These are phyloP conservation scores for Tetranychus truncatus DNA, from an alignment of 2,888 invertebrate genomes.

Conservation along the genomic window DNA sequence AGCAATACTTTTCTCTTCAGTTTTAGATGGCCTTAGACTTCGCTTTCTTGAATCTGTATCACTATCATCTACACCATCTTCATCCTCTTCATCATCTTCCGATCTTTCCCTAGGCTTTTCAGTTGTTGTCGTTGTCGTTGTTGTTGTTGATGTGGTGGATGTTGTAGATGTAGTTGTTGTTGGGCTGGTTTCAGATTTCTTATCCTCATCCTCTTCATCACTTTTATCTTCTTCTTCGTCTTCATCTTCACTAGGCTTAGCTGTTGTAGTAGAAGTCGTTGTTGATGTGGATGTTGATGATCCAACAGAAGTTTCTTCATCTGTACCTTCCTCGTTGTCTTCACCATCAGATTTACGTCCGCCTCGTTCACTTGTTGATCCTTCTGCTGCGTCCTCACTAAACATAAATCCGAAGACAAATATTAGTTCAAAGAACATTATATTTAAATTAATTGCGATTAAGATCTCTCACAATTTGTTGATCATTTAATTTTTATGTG, in stretches of 20 bases:
- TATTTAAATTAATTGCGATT: no score
- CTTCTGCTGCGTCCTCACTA: neutral
- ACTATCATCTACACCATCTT: neutral
- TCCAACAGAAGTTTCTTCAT: constrained; percentile 2
- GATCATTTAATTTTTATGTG: neutral
- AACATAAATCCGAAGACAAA: neutral
- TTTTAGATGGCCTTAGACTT: neutral
- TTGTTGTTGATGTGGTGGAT: neutral
- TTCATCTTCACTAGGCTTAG: constrained; percentile 5
- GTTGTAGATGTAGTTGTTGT: neutral
- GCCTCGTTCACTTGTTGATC: neutral
- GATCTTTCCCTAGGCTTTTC: neutral
- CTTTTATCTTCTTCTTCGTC: neutral
- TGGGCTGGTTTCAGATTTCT: neutral
- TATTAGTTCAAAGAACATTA: no score
- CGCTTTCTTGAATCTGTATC: neutral
- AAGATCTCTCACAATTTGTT: no score
- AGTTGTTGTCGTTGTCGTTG: neutral
- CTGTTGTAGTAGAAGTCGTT: neutral
- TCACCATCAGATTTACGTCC: neutral
- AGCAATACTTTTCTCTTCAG: neutral
- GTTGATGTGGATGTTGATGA: neutral
- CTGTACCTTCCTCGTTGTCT: neutral
- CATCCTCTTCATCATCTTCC: neutral
- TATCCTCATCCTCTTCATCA: constrained; percentile 10